These are phyloP conservation scores for Drosophila neocordata DNA, from an alignment of 1,140 invertebrate species.

Conservation along the genomic window DNA sequence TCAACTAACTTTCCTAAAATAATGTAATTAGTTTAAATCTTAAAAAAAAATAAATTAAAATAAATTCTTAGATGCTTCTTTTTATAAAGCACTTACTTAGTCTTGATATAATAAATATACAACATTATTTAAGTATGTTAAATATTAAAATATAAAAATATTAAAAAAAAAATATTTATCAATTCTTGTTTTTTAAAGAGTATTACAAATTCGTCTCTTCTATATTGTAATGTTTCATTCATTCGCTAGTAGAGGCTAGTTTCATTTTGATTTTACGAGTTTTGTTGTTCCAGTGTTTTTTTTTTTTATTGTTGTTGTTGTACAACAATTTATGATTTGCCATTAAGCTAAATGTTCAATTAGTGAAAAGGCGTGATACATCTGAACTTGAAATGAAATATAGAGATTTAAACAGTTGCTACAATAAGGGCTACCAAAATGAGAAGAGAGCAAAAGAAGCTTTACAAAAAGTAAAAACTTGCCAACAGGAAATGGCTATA, in stretches of 20 bases:
- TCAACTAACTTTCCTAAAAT: too few relatives aligned
- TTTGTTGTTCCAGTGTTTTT: conserved; percentile 18
- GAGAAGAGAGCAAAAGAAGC: background rate
- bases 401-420: conserved; percentile 17
- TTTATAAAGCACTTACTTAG: too few relatives aligned
- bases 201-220: background rate
- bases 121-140: too few relatives aligned
- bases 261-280: conserved; percentile 36
- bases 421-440: background rate
- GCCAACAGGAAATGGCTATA: background rate
- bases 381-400: conserved; percentile 44
- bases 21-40: too few relatives aligned
- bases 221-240: background rate
- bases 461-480: background rate
- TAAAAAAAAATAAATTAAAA: too few relatives aligned
- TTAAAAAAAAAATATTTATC: too few relatives aligned
- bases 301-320: conserved; percentile 28
- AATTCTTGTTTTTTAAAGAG: background rate
- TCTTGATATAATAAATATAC: too few relatives aligned
- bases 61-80: too few relatives aligned
- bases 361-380: conserved; percentile 70
- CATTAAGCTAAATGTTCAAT: conserved; percentile 76
- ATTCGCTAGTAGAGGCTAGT: conserved; percentile 25
- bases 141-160: too few relatives aligned
- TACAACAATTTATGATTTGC: conserved; percentile 68